Evolutionary conservation across 2,888 invertebrate genomes (phyloP), one percentile per base, ranked within the genome.

Genomic region (Erpobdella octoculata): DNA sequence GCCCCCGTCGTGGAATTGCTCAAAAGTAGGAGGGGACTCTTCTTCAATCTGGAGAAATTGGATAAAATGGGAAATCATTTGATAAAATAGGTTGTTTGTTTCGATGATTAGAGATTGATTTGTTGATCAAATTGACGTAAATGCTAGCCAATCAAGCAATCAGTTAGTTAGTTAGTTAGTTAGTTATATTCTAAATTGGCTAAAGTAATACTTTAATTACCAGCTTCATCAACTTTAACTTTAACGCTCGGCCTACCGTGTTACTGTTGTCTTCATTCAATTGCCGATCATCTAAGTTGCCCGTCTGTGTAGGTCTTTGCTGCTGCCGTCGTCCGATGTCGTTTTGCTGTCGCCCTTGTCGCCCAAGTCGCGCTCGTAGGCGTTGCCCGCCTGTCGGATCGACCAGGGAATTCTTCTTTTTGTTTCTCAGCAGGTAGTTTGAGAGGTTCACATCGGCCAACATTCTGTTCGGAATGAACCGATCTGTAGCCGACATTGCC

Each of bases 381-480:
- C n/a, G n/a, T n/a, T n/a, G n/a, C n/a, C n/a, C n/a, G 12, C n/a
- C 46, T 41, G 12, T 41, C 3, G 62, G 33, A 8, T 62, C 62
- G 1, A n/a, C n/a, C 8, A 62, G 33, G 33, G n/a, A n/a, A n/a
- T 8, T 6, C 2, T 41, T 67, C 46, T 46, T 38, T 9, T 33
- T 25, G 38, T 15, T 67, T 2, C 21, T 37, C 28, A 67, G 28
- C 12, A 67, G 21, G 18, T 46, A 37, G 46, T 67, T 67, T 1
- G 67, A 67, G 46, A 67, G 21, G 2, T 67, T 46, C 0, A 3
- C 12, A 46, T 67, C 67, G 18, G 31, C n/a, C 5, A 41, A 25
- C n/a, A 25, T 15, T 67, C 67, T 38, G 46, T 67, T 67, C 1
- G 46, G 41, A 12, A 67, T 67, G 46, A 67, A 67, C n/a, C 67